Conservation (phyloP, 2,888 invertebrate species). For the Nemotelus nigrinus region DNA sequence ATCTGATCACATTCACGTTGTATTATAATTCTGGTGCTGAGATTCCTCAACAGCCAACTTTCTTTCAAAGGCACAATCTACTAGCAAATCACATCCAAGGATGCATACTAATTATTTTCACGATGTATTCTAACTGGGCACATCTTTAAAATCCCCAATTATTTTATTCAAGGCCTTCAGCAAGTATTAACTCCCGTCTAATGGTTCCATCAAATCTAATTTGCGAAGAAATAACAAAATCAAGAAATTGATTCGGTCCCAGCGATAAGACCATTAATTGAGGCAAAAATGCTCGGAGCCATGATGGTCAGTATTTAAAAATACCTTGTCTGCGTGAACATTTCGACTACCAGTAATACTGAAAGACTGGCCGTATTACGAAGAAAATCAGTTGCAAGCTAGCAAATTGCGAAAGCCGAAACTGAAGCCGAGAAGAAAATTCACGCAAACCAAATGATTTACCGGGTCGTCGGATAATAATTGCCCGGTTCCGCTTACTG, state of each 20-base stretch:
- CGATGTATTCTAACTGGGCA: too few species aligned
- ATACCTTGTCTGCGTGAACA: not conserved
- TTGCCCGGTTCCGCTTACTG: constrained; percentile 34
- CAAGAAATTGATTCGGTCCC: constrained; percentile 34
- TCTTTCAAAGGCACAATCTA: too few species aligned
- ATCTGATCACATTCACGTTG: too few species aligned
- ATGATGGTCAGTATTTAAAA: constrained; percentile 28
- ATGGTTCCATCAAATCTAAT: constrained; percentile 39
- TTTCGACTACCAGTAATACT: too few species aligned
- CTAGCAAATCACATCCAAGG: too few species aligned
- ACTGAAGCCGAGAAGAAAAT: not conserved
- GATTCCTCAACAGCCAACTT: too few species aligned
- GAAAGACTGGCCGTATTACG: too few species aligned
- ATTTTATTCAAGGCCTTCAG: constrained; percentile 13
- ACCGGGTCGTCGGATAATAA: constrained; percentile 29
- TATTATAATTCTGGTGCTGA: too few species aligned
- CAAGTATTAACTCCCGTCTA: constrained; percentile 32
- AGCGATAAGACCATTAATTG: constrained; percentile 28
- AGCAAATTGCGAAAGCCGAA: not conserved
- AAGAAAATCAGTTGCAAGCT: not conserved
- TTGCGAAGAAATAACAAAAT: constrained; percentile 37
- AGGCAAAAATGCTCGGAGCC: constrained; percentile 23
- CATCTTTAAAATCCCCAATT: not conserved
- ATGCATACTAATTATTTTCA: too few species aligned
- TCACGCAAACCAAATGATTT: constrained; percentile 15